Evolutionary conservation across 1,140 invertebrate species (phyloP), one percentile per base, ranked within the genome.

Genomic region (Idris sp.): DNA sequence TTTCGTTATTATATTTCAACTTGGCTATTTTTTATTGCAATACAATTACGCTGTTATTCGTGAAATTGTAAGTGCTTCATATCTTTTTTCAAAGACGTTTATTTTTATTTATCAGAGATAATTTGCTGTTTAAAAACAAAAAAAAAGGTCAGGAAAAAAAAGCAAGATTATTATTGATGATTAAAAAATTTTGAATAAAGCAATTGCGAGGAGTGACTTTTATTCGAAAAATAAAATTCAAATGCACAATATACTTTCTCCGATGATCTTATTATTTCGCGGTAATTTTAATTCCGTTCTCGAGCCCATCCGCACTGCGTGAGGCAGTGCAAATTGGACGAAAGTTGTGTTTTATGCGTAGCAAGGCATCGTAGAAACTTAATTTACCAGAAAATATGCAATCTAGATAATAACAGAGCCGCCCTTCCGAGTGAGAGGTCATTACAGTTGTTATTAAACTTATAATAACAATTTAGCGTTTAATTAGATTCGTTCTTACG

Each of bases 321-420:
- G 59, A 74, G 62, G 38, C 44, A 31, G 44, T 43, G 56, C 49
- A 72, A 76, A 76, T 76, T 72, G 56, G 61, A 68, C 54, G 69
- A 74, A 68, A 77, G 64, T 69, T 64, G 28, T 26, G 31, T 53
- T 76, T 77, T 72, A 78, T 74, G 59, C 71, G 51, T 64, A 54
- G 44, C 49, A 46, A 65, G 49, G 62, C 76, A 56, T 54, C 68
- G 74, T 67, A 73, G 82, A 78, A 83, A 82, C 79, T 85, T 86
- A 85, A 86, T 85, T 81, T 82, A 85, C 77, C 84, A 84, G 84
- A 86, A 85, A 86, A 86, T 85, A 84, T 84, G 84, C 84, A 86
- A 86, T 86, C 82, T 84, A 78, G 82, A 83, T 86, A 86, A 86
- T 86, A 83, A 85, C 84, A 83, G 81, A 83, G 81, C 73, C 53